Evolutionary conservation across 2,888 invertebrate species (phyloP), one percentile per base, ranked within the genome.

Genomic region (Agapostemon virescens): DNA sequence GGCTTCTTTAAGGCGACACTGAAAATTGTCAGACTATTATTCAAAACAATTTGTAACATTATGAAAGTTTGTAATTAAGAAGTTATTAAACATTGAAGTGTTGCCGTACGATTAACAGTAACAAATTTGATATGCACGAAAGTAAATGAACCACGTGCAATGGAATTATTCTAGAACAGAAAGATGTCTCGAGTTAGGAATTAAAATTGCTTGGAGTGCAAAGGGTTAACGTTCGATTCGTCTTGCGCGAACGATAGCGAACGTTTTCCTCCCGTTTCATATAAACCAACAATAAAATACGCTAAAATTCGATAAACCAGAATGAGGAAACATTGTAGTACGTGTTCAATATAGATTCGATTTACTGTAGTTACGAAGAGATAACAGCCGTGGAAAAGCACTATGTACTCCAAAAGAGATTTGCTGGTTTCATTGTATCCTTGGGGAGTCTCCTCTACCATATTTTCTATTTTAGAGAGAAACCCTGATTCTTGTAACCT

Each of bases 361-460:
- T 73, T 23, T 71, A 36, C 11, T 30, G 61, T 66, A 66, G 66
- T 55, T 40, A 55, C 55, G 38, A 30, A 63, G 64, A 73, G 52
- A 66, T 52, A 66, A 66, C 69, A 30, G 58, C 33, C 13, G 15
- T 26, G 61, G 45, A 68, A n/a, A 36, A 36, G 40, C 42, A 2
- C 42, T 69, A 49, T 69, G 68, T 68, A 64, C 36, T 38, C 15
- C n/a, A 38, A 30, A 52, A 69, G 69, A 63, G 49, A 63, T 74
- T 36, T 69, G 58, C 61, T 69, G 40, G 63, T 69, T 74, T 63
- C 69, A 23, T 74, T 38, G 23, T 69, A 61, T 63, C 69, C 69
- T 69, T 69, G 23, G 69, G 49, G 69, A 69, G 49, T 69, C 20
- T 15, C 69, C 63, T 63, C 73, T 15, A 40, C 68, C 40, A 68